Conservation (phyloP, 1,140 invertebrate species). For the Listronotus oregonensis region DNA sequence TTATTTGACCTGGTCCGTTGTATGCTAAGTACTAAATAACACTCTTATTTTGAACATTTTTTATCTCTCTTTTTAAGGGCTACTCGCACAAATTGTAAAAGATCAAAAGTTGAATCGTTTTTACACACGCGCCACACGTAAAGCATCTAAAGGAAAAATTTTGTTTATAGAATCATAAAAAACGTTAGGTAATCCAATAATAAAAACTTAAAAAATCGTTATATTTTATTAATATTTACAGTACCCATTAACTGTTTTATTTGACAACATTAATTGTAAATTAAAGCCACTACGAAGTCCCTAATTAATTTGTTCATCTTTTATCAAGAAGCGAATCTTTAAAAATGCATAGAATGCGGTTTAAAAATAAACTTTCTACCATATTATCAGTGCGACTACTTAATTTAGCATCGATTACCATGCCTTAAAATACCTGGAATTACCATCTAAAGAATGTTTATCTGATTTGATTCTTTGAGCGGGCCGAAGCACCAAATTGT, state of each 20-base stretch:
- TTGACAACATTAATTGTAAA: conserved; percentile 16
- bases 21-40: too few relatives aligned
- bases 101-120: too few relatives aligned
- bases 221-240: conserved; percentile 13
- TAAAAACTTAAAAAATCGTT: too few relatives aligned
- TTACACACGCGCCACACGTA: too few relatives aligned
- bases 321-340: conserved; percentile 25
- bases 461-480: conserved; percentile 25
- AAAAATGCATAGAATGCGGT: conserved; percentile 26
- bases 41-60: too few relatives aligned
- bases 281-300: conserved; percentile 1
- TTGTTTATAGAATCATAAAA: too few relatives aligned
- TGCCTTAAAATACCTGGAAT: conserved; percentile 20
- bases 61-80: too few relatives aligned
- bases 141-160: too few relatives aligned
- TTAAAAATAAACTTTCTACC: conserved; percentile 24
- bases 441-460: conserved; percentile 22
- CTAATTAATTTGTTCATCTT: conserved; percentile 30
- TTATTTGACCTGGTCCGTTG: too few relatives aligned
- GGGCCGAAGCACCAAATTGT: conserved; percentile 19
- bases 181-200: too few relatives aligned
- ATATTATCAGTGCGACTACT: conserved; percentile 28
- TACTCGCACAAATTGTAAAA: too few relatives aligned
- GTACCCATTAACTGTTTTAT: conserved; percentile 20
- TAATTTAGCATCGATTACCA: conserved; percentile 32